Evolutionary conservation across 2,797 vertebrate genomes (phyloP).

Genomic region (Anas georgica): DNA sequence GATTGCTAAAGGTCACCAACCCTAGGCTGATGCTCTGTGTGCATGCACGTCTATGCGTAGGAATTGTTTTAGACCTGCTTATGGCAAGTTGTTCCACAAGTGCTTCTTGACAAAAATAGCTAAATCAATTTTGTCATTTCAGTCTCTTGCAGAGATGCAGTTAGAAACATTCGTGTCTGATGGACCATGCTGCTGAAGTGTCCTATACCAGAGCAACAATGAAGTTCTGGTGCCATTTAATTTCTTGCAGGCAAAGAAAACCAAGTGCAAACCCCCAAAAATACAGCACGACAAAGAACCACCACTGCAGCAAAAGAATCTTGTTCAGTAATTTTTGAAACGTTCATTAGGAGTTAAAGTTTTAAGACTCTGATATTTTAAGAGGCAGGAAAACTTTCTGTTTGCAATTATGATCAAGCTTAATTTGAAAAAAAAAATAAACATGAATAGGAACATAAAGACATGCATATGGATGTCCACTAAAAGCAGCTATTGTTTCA

Average conservation of each 20-base stretch:
- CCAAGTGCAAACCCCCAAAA: neutral
- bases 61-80: neutral
- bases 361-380: neutral
- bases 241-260: neutral
- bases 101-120: neutral
- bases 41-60: fast-evolving
- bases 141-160: neutral
- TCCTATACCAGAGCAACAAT: fast-evolving
- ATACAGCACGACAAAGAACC: neutral
- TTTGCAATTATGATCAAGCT: neutral
- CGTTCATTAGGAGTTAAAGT: neutral
- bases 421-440: neutral
- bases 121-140: neutral
- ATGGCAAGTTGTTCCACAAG: neutral
- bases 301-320: neutral
- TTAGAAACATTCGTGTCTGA: fast-evolving
- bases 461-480: fast-evolving
- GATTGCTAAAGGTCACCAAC: neutral
- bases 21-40: neutral
- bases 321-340: neutral
- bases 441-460: neutral
- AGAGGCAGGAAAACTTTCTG: neutral
- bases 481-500: neutral
- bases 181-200: neutral
- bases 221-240: neutral